Base-by-base conservation (phyloP, 2,797 vertebrate genomes). In the Oreortyx pictus region DNA sequence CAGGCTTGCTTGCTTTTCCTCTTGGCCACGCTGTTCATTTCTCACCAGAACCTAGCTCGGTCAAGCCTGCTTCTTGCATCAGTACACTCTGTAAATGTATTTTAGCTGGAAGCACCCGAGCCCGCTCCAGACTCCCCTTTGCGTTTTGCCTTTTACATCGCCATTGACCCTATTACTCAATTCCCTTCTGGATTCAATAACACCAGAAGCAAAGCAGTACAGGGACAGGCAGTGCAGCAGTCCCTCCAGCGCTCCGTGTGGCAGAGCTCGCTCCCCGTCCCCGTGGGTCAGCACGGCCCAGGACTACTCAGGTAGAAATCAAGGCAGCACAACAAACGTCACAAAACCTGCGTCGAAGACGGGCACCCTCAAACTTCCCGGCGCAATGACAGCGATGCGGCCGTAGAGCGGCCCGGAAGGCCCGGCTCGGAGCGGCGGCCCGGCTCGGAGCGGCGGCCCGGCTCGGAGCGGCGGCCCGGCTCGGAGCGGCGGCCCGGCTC, bases 321-420 rank as follows among this genome's bases (percentile, higher is more conserved):
- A 8, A 46, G 44, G 23, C 66, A 62, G 66, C 62, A 59, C 54
- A 56, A 76, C 29, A 37, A 35, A 20, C 14, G 5, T 19, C 68
- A n/a, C 33, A 6, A 11, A 0, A 11, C 39, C 61, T 8, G 22
- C 18, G 65, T 41, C 47, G 3, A 1, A 43, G 13, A 2, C 24
- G 16, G 44, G 0, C 1, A 4, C 3, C 31, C 39, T 5, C 6
- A 3, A 0, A 8, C 3, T 10, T 17, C n/a, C 19, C 33, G 1
- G 11, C 39, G 31, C 3, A 3, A 2, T 0, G 37, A 13, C 0
- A 14, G 24, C 3, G 13, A 3, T 13, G 18, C 0, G n/a, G 7
- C 22, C 27, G 6, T n/a, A 18, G 6, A 24, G 20, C 54, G 7
- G 11, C 47, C 31, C 7, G 18, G 18, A 56, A 18, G 18, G 11